A percentile compares a stretch with the other conserved stretches of the same genome.
Evolutionary conservation across 2,113 vertebrate genomes (phyloP).

Genomic region (Puntigrus tetrazona): DNA sequence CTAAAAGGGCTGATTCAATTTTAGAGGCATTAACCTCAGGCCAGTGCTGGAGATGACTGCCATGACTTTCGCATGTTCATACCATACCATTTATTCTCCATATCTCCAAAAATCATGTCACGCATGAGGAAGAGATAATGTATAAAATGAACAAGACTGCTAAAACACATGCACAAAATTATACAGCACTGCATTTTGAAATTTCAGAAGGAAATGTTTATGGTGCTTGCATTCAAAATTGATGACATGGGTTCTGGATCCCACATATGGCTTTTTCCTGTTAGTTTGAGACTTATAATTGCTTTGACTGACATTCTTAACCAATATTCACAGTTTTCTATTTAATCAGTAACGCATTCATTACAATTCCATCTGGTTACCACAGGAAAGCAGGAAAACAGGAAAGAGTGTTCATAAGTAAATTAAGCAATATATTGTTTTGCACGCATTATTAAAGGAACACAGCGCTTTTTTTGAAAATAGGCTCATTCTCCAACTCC

Average conservation of each 20-base stretch:
- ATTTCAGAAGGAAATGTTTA: neutral
- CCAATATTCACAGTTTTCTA: neutral
- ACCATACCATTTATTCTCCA: neutral
- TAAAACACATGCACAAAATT: neutral
- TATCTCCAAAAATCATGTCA: neutral
- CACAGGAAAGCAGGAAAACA: neutral
- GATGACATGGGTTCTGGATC: neutral
- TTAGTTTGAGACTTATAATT: too few species aligned
- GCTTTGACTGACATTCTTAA: neutral
- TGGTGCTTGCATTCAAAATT: neutral
- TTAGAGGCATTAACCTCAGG: constrained; percentile 34
- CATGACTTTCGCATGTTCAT: neutral
- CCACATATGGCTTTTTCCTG: too few species aligned
- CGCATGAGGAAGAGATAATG: neutral
- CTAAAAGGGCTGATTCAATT: constrained; percentile 51
- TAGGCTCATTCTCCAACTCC: too few species aligned
- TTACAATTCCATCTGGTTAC: neutral
- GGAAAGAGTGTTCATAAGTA: neutral
- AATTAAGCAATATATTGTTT: neutral
- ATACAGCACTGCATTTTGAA: neutral
- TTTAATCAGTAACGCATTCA: neutral
- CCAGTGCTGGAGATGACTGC: constrained; percentile 9
- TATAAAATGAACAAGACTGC: neutral
- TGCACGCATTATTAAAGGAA: neutral
- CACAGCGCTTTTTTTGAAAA: too few species aligned